These are phyloP conservation scores for Apteryx owenii DNA, from an alignment of 2,113 vertebrate species.

Conservation along the genomic window DNA sequence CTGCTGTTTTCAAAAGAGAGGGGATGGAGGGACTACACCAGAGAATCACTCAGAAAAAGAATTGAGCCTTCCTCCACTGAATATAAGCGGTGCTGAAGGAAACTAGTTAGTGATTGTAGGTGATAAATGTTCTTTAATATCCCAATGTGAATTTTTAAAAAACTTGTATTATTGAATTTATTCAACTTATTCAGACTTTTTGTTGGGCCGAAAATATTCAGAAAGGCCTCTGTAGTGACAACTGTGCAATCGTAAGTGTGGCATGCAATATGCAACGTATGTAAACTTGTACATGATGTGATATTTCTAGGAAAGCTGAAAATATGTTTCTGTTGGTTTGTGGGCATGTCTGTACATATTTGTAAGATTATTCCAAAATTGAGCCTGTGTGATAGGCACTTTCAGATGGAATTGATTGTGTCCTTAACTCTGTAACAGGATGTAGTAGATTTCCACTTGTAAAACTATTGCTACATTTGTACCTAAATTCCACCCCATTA, in stretches of 20 bases:
- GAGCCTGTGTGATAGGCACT: not conserved
- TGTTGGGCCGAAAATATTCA: not conserved
- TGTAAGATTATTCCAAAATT: not conserved
- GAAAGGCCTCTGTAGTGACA: not conserved
- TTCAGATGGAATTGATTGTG: not conserved
- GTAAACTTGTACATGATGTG: not conserved
- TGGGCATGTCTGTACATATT: not conserved
- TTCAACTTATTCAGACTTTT: not conserved
- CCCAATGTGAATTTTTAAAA: not conserved
- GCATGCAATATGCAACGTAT: not conserved
- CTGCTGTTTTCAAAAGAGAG: not conserved
- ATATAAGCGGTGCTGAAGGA: not conserved
- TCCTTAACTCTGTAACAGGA: not conserved
- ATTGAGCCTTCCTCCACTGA: not conserved
- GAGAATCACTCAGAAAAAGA: not conserved
- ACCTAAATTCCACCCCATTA: not conserved
- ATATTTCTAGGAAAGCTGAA: not conserved
- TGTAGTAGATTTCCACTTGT: not conserved
- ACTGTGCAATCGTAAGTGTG: not conserved
- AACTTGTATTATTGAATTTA: not conserved
- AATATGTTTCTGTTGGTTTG: fast-evolving
- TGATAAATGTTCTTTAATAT: not conserved
- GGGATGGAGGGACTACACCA: not conserved
- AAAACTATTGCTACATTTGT: not conserved
- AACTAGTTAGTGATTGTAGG: not conserved